phyloP scores from a whole-genome alignment of 2,888 invertebrate genomes.

The Anodontia alba region DNA sequence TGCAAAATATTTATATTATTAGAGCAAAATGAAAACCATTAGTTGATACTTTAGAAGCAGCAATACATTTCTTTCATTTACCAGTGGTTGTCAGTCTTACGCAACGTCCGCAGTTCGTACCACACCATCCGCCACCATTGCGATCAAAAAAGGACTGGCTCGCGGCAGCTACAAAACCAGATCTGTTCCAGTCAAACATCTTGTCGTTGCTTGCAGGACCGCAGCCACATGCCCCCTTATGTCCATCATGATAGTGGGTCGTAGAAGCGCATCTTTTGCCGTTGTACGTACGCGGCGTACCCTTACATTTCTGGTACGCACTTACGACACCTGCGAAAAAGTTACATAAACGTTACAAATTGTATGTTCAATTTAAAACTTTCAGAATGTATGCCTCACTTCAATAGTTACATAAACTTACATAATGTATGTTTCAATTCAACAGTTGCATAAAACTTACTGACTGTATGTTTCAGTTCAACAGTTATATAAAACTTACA shows the following conservation, averaged over 20 bases:
- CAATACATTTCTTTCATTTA: too few relatives aligned
- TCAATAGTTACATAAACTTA: background rate
- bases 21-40: too few relatives aligned
- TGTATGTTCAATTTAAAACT: background rate
- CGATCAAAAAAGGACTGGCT: conserved; percentile 68
- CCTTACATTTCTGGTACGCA: conserved; percentile 49
- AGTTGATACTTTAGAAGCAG: too few relatives aligned
- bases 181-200: conserved; percentile 69
- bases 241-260: conserved; percentile 72
- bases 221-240: conserved; percentile 74
- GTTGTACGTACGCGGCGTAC: conserved; percentile 62
- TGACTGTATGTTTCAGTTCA: too few relatives aligned
- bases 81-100: conserved; percentile 76
- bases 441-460: too few relatives aligned
- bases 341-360: background rate
- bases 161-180: conserved; percentile 66
- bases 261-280: conserved; percentile 76
- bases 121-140: conserved; percentile 67
- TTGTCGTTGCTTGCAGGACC: conserved; percentile 51
- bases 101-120: conserved; percentile 70
- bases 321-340: conserved; percentile 22
- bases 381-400: too few relatives aligned
- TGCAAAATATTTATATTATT: too few relatives aligned
- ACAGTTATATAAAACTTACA: too few relatives aligned
- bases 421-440: background rate